These are phyloP conservation scores for Rafetus swinhoei DNA, from an alignment of 2,113 vertebrate species.

Conservation along the genomic window DNA sequence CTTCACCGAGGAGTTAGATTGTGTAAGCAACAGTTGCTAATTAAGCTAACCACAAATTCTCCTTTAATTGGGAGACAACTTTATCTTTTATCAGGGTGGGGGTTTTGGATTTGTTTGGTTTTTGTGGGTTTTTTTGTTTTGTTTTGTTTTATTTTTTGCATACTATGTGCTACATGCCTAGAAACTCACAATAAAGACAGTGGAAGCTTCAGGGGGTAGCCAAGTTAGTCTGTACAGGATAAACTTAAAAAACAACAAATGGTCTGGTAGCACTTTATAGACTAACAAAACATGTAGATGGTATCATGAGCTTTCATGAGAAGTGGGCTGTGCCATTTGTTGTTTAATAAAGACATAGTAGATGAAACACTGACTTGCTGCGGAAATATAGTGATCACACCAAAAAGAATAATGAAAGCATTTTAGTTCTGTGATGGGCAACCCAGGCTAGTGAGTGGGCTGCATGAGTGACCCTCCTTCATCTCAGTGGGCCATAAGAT, in stretches of 20 bases:
- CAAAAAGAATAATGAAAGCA: background rate
- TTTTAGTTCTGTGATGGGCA: background rate
- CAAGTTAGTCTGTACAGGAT: too few species aligned
- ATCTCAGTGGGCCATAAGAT: too few species aligned
- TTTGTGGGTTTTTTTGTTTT: too few species aligned
- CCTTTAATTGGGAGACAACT: background rate
- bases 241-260: too few species aligned
- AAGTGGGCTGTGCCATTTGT: too few species aligned
- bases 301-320: too few species aligned
- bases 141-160: background rate
- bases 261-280: too few species aligned
- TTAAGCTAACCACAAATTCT: background rate
- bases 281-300: too few species aligned
- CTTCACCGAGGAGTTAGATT: background rate
- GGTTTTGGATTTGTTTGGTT: too few species aligned
- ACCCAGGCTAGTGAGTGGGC: too few species aligned
- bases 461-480: too few species aligned
- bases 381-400: background rate
- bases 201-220: too few species aligned
- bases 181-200: background rate
- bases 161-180: background rate
- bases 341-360: background rate
- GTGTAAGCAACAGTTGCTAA: rapidly evolving
- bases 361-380: background rate
- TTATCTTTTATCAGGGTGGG: background rate